Base-by-base conservation (phyloP, 2,888 invertebrate genomes). In the Fragum whitleyi region DNA sequence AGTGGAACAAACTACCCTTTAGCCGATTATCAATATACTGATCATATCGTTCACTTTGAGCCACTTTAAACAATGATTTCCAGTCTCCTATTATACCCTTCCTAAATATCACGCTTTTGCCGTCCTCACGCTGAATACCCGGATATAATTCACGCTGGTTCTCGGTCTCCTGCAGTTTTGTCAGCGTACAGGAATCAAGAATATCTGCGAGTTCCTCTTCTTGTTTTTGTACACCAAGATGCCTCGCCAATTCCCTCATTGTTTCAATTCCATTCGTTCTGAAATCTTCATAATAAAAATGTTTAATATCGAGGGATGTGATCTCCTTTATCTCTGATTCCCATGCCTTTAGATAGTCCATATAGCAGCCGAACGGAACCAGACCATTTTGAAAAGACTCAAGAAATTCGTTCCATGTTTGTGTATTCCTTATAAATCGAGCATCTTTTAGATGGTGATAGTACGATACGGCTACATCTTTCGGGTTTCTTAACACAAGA, bases 81-180 rank as follows among this genome's bases (percentile, higher is more conserved):
- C 57, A 57, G 57, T 57, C 57, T 57, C 57, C 57, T 14, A 57
- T 57, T 9, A 57, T 57, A 6, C 57, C 57, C 19, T 57, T 57
- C 57, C 57, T 19, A 28, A 28, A 57, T 23, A 57, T 57, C 14
- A 57, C 57, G 19, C 57, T 57, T 23, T 57, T 57, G 7, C 57
- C 57, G 26, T 57, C 26, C 28, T 57, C 57, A 7, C 28, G 9
- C 19, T 57, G 57, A 14, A 57, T 57, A 28, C 57, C 57, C 57
- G 57, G 57, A 57, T 57, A 57, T 57, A 57, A 26, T 28, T 23
- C 28, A 16, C 57, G 57, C 28, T 26, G 26, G 57, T 57, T 57
- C 26, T 57, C 57, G 14, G 57, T 16, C 11, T 57, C 57, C 14
- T 28, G 57, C 7, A 57, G 26, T 28, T 26, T 26, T 23, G 57